Conservation (phyloP, 1,140 invertebrate genomes). For the Bombus polaris region DNA sequence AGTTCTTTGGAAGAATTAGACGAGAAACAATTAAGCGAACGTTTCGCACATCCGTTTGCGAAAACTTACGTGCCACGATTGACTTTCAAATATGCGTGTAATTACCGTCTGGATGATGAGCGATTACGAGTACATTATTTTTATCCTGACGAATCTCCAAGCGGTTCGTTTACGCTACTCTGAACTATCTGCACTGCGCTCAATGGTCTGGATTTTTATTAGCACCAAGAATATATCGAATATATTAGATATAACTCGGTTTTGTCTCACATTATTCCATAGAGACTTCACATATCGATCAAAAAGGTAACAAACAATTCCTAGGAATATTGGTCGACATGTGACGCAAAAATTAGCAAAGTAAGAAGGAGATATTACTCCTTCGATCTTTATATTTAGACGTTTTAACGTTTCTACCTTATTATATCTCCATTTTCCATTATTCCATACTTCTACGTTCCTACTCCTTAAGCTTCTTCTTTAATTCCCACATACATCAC, state of each 20-base stretch:
- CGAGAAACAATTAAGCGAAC: not conserved
- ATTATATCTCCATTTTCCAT: not conserved
- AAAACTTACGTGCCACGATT: not conserved
- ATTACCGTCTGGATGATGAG: not conserved
- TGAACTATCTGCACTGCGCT: not conserved
- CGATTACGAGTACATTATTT: not conserved
- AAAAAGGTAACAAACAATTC: not conserved
- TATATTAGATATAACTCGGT: too few relatives aligned
- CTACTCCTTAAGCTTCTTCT: too few relatives aligned
- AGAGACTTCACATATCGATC: too few relatives aligned
- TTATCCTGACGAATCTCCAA: not conserved
- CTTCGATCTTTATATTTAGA: too few relatives aligned
- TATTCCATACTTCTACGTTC: too few relatives aligned
- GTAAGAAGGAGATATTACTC: not conserved
- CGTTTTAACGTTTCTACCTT: not conserved
- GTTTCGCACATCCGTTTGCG: not conserved
- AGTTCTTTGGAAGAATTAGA: not conserved
- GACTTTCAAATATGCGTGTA: not conserved
- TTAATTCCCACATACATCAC: too few relatives aligned
- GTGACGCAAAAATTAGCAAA: not conserved
- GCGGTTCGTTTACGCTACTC: not conserved
- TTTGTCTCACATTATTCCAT: too few relatives aligned
- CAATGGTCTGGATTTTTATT: not conserved
- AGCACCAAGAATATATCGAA: too few relatives aligned
- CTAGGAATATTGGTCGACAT: too few relatives aligned